These are phyloP conservation scores for Emberiza fucata DNA, from an alignment of 2,113 vertebrate genomes.

Conservation along the genomic window DNA sequence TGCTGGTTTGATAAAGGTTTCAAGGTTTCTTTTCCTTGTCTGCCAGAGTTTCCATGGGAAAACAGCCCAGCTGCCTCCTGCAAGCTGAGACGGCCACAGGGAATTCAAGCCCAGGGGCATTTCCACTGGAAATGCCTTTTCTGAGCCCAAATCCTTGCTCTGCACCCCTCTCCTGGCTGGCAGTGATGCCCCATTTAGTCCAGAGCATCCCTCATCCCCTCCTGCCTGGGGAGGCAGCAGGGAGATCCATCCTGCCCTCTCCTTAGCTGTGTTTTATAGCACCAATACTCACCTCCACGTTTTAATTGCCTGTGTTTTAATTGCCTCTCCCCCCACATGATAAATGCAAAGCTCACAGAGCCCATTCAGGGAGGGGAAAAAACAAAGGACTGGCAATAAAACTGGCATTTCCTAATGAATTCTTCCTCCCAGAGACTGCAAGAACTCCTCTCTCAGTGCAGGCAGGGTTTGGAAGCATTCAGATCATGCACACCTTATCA, in stretches of 20 bases:
- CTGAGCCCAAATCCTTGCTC: not conserved
- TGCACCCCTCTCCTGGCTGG: not conserved
- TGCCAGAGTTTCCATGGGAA: not conserved
- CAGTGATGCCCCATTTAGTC: not conserved
- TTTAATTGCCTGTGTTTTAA: not conserved
- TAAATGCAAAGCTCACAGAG: not conserved
- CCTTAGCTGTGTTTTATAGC: not conserved
- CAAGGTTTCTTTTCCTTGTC: not conserved
- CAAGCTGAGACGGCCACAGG: not conserved
- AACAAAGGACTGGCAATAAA: not conserved
- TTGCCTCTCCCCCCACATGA: not conserved
- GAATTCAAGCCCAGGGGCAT: not conserved
- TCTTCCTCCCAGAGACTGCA: not conserved
- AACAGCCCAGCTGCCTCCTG: not conserved
- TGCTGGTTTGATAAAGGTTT: no score
- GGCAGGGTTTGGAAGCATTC: not conserved
- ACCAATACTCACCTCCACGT: not conserved
- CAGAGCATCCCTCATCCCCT: not conserved
- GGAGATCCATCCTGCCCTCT: not conserved
- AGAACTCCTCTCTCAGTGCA: not conserved
- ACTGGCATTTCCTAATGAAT: not conserved
- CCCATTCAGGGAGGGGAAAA: not conserved
- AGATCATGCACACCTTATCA: not conserved
- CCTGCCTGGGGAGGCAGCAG: not conserved
- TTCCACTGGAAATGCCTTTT: not conserved